A percentile compares a stretch with the other conserved stretches of the same genome.
Conservation (phyloP, 2,113 vertebrate genomes). For the Rostratula benghalensis region DNA sequence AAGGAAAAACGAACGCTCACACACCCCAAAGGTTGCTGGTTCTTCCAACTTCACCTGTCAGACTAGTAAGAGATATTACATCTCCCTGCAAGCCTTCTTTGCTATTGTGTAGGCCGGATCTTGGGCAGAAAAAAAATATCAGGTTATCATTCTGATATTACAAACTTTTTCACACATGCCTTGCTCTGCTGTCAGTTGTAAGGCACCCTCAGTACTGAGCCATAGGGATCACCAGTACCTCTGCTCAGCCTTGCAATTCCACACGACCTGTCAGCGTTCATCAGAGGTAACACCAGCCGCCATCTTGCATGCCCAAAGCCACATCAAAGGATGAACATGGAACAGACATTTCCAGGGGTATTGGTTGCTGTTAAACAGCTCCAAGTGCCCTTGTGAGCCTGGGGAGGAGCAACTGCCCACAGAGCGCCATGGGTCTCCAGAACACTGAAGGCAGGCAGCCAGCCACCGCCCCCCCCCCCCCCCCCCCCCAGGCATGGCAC, state of each 20-base stretch:
- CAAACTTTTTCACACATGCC: neutral
- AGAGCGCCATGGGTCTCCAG: neutral
- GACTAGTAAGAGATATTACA: fast-evolving
- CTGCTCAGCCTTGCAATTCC: fast-evolving
- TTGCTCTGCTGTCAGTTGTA: neutral
- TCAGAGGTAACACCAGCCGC: neutral
- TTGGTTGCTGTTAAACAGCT: neutral
- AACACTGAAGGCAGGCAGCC: neutral
- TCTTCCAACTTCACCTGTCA: neutral
- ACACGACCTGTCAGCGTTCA: fast-evolving
- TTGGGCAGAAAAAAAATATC: neutral
- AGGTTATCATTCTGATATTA: neutral
- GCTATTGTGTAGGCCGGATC: neutral
- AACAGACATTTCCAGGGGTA: neutral
- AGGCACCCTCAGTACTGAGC: neutral
- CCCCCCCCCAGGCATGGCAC: too few relatives aligned
- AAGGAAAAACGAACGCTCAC: neutral
- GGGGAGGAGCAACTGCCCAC: neutral
- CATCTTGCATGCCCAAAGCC: neutral
- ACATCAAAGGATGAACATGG: fast-evolving
- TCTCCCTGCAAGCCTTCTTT: neutral
- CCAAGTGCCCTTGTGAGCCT: too few relatives aligned
- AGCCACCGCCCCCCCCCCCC: too few relatives aligned
- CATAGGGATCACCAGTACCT: neutral
- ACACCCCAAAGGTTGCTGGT: neutral